phyloP scores from a whole-genome alignment of 2,797 vertebrate genomes.

The Syngnathus acus region DNA sequence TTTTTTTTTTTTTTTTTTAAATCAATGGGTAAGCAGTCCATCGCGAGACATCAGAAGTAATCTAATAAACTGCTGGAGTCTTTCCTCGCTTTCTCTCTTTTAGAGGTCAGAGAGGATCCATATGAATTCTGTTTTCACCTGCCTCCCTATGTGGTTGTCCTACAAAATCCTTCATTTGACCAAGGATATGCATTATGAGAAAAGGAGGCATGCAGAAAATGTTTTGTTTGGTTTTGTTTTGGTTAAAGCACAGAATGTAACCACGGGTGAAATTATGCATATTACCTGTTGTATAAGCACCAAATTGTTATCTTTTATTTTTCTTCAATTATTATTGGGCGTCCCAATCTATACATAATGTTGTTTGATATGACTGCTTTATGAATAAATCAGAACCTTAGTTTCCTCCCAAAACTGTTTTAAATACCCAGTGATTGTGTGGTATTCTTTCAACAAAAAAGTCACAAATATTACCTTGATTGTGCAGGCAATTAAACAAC shows the following conservation, averaged over 20 bases:
- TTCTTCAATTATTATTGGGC: too few relatives aligned
- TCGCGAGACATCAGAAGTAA: slow-evolving; percentile 55
- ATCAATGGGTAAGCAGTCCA: slow-evolving; percentile 29
- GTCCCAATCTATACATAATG: background rate
- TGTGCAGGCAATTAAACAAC: background rate
- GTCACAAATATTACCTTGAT: background rate
- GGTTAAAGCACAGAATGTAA: background rate
- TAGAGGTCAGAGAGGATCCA: slow-evolving; percentile 52
- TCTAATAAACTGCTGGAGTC: slow-evolving; percentile 47
- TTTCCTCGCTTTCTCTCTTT: slow-evolving; percentile 29
- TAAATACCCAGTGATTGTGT: background rate
- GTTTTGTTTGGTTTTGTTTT: slow-evolving; percentile 6
- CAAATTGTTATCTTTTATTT: background rate
- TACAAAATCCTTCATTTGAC: slow-evolving; percentile 21
- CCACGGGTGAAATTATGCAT: background rate
- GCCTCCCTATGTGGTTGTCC: slow-evolving; percentile 21
- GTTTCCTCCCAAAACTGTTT: background rate
- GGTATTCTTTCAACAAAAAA: background rate
- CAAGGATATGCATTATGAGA: background rate
- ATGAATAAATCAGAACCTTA: background rate
- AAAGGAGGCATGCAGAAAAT: slow-evolving; percentile 1
- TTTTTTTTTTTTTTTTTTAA: background rate
- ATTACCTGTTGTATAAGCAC: background rate
- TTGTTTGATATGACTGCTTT: background rate
- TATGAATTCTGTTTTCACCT: slow-evolving; percentile 50